A percentile compares a stretch with the other conserved stretches of the same genome.
Conservation (phyloP, 1,140 invertebrate species). For the Delia radicum region DNA sequence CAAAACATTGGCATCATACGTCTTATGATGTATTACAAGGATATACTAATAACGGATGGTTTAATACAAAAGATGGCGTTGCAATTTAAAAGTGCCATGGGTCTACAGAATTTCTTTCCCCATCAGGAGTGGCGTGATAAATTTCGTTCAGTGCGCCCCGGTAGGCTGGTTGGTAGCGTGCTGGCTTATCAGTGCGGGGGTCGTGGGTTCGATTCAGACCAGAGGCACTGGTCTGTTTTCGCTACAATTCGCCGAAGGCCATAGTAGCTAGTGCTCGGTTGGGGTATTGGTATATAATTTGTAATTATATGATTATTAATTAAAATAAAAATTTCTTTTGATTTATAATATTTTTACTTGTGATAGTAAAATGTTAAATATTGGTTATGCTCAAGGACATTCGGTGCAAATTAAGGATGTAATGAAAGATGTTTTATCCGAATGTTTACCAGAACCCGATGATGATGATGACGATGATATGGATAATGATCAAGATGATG, state of each 20-base stretch:
- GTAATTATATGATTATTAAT: too few species aligned
- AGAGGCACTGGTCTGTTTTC: too few species aligned
- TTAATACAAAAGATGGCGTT: conserved; percentile 52
- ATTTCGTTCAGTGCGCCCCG: too few species aligned
- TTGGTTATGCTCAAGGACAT: conserved; percentile 44
- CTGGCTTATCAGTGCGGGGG: too few species aligned
- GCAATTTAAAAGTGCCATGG: conserved; percentile 51
- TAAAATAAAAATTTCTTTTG: too few species aligned
- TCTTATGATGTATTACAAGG: conserved; percentile 54
- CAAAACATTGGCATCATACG: conserved; percentile 45
- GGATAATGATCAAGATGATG: conserved; percentile 18
- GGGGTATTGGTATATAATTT: too few species aligned
- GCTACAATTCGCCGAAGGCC: too few species aligned
- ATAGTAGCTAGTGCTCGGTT: too few species aligned
- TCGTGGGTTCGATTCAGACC: too few species aligned
- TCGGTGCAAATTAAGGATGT: conserved; percentile 53
- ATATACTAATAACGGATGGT: conserved; percentile 47
- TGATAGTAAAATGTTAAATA: conserved; percentile 43
- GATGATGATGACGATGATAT: conserved; percentile 27
- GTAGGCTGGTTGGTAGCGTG: too few species aligned
- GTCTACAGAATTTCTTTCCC: conserved; percentile 46
- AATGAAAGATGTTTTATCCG: conserved; percentile 44
- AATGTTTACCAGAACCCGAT: conserved; percentile 29
- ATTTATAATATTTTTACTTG: conserved; percentile 44
- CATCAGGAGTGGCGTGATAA: conserved; percentile 53